A percentile compares a stretch with the other conserved stretches of the same genome.
Evolutionary conservation across 2,797 vertebrate genomes (phyloP).

Genomic region (Pseudochirops corinnae): DNA sequence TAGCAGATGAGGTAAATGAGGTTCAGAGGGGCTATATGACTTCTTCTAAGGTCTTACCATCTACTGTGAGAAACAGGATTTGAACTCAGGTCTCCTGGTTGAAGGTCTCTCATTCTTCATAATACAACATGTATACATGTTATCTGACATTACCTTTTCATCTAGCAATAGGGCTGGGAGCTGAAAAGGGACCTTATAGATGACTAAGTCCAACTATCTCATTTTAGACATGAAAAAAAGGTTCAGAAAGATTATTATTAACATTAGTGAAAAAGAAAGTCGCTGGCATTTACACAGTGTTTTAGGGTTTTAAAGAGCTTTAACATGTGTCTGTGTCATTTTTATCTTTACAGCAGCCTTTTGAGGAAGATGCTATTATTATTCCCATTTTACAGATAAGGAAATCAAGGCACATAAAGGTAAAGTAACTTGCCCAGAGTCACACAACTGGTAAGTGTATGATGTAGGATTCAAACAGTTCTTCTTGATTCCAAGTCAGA

Average conservation of each 20-base stretch:
- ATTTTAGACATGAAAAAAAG: constrained; percentile 19
- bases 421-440: not conserved
- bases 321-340: not conserved
- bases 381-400: not conserved
- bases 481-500: not conserved
- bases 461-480: not conserved
- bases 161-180: not conserved
- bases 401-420: not conserved
- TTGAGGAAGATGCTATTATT: not conserved
- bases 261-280: not conserved
- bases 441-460: not conserved
- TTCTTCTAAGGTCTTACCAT: not conserved
- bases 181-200: not conserved
- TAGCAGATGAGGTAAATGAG: not conserved
- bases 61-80: not conserved
- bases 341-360: not conserved
- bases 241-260: not conserved
- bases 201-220: not conserved
- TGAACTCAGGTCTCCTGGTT: not conserved
- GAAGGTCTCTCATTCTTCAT: not conserved
- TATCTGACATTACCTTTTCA: not conserved
- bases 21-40: not conserved
- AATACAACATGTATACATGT: not conserved
- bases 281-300: not conserved
- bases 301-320: not conserved